Conservation (phyloP, 92 coral and sea anemone species). For the Phenganax marumi region DNA sequence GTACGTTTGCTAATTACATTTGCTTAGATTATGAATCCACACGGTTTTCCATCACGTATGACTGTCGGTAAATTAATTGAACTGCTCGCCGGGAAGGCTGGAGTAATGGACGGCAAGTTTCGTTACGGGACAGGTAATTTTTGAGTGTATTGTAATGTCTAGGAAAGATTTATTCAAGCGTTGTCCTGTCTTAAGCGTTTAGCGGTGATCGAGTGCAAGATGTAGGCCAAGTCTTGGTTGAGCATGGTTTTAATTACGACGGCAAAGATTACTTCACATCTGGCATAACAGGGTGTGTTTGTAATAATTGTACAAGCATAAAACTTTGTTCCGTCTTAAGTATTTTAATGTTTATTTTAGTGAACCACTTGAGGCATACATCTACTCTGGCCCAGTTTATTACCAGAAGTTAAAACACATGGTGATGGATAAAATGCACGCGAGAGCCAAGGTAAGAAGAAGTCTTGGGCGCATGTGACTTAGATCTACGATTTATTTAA, state of each 20-base stretch:
- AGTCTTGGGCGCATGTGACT: too few species aligned
- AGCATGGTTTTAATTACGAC: slow-evolving; percentile 87
- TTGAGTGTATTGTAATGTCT: too few species aligned
- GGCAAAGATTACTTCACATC: slow-evolving; percentile 98
- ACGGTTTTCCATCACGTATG: slow-evolving; percentile 99
- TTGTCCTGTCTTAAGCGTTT: slow-evolving; percentile 65
- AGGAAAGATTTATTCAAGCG: not conserved
- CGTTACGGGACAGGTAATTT: slow-evolving; percentile 90
- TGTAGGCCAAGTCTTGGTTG: slow-evolving; percentile 75
- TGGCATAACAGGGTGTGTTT: slow-evolving; percentile 88
- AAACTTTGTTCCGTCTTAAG: not conserved
- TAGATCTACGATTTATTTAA: not conserved
- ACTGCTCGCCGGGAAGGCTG: slow-evolving; percentile 94
- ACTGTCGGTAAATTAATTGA: slow-evolving; percentile 96
- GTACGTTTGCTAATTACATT: not conserved
- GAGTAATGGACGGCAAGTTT: slow-evolving; percentile 82
- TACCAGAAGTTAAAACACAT: slow-evolving; percentile 95
- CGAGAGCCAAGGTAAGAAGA: slow-evolving; percentile 86
- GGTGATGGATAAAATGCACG: slow-evolving; percentile 98
- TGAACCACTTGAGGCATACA: slow-evolving; percentile 88
- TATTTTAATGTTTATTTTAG: slow-evolving; percentile 35
- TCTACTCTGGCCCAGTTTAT: slow-evolving; percentile 92
- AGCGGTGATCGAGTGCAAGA: slow-evolving; percentile 99
- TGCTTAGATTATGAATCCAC: slow-evolving; percentile 90
- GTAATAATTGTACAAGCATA: not conserved